Percentiles rank a stretch among this genome's conserved stretches.
Evolutionary conservation across 1,140 invertebrate genomes (phyloP).

Genomic region (Lutraria rhynchaena): DNA sequence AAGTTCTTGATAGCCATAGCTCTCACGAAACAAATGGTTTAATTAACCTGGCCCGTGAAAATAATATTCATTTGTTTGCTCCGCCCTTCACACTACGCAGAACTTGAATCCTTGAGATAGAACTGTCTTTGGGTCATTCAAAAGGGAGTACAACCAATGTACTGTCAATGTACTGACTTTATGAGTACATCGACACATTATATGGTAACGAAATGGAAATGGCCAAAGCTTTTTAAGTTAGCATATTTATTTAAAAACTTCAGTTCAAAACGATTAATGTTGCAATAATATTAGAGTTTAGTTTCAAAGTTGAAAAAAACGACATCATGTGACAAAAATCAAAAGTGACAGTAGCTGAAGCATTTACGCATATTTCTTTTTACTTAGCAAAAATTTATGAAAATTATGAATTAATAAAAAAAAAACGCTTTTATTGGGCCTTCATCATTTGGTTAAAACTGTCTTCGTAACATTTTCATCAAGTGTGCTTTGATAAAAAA

Average conservation of each 20-base stretch:
- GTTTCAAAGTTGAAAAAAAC: slow-evolving; percentile 31
- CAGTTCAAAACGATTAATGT: too few relatives aligned
- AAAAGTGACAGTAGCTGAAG: slow-evolving; percentile 22
- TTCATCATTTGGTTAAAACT: neutral
- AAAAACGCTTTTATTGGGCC: neutral
- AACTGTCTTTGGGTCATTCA: too few relatives aligned
- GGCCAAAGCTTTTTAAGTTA: slow-evolving; percentile 37
- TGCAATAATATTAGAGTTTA: slow-evolving; percentile 20
- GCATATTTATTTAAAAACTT: too few relatives aligned
- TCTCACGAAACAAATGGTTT: slow-evolving; percentile 58
- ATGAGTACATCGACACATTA: slow-evolving; percentile 24
- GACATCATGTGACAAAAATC: slow-evolving; percentile 45
- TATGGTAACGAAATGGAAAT: slow-evolving; percentile 28
- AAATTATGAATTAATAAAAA: slow-evolving; percentile 19
- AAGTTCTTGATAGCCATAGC: slow-evolving; percentile 58
- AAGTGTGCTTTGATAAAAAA: too few relatives aligned
- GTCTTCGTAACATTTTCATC: neutral
- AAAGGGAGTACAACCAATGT: too few relatives aligned
- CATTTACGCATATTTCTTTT: neutral
- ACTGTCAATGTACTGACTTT: slow-evolving; percentile 14
- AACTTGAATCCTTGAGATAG: slow-evolving; percentile 13
- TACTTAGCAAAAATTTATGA: slow-evolving; percentile 2
- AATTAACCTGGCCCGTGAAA: slow-evolving; percentile 7
- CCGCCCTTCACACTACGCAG: slow-evolving; percentile 44
- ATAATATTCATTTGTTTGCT: slow-evolving; percentile 22